phyloP scores from a whole-genome alignment of 1,140 invertebrate species.

The Planococcus citri region DNA sequence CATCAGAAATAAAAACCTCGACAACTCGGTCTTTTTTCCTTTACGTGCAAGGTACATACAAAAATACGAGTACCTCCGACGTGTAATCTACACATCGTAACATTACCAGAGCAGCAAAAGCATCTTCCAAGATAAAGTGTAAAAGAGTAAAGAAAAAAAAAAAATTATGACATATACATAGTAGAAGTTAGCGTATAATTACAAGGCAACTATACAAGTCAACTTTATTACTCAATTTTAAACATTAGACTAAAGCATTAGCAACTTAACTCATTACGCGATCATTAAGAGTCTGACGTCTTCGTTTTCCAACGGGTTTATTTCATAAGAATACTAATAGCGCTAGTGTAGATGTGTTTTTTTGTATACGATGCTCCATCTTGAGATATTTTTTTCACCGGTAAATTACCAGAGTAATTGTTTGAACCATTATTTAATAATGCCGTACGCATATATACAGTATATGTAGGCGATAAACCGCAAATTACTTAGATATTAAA shows the following conservation, averaged over 20 bases:
- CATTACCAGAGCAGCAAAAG: too few species aligned
- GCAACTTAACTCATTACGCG: conserved; percentile 6
- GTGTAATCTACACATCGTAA: too few species aligned
- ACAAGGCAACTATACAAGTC: background rate
- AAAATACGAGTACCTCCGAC: too few species aligned
- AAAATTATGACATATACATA: background rate
- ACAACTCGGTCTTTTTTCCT: too few species aligned
- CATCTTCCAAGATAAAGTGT: too few species aligned
- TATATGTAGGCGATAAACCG: background rate
- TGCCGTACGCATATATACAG: background rate
- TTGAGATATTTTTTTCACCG: background rate
- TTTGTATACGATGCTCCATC: background rate
- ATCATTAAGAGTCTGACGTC: background rate
- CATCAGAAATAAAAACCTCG: too few species aligned
- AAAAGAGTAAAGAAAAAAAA: background rate
- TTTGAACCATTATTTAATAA: background rate
- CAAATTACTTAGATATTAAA: background rate
- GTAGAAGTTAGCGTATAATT: background rate
- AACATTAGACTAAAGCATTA: conserved; percentile 8
- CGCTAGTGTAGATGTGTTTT: background rate
- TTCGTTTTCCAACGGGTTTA: conserved; percentile 2
- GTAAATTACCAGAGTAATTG: background rate
- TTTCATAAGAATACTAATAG: conserved; percentile 6
- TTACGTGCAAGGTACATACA: too few species aligned
- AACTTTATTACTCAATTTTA: conserved; percentile 8